Conservation (phyloP, 2,888 invertebrate species). For the Caenorhabditis uteleia region DNA sequence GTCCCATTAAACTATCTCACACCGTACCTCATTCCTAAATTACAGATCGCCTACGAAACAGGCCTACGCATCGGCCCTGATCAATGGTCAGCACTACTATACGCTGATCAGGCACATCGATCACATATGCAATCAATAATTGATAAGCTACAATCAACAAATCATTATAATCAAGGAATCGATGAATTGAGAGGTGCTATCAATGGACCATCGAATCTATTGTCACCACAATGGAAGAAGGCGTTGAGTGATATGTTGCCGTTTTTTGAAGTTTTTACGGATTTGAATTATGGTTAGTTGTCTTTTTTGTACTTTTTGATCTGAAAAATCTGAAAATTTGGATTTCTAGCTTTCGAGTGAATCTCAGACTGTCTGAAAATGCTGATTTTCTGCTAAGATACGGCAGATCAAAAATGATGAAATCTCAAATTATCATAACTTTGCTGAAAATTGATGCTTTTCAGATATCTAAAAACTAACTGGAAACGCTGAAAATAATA, state of each 20-base stretch:
- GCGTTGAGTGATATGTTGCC: constrained; percentile 23
- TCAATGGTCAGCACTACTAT: constrained; percentile 94
- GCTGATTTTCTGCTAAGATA: no score
- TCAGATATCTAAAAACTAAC: no score
- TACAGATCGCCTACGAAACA: constrained; percentile 88
- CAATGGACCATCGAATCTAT: background rate
- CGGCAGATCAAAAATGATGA: no score
- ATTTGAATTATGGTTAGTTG: constrained; percentile 7
- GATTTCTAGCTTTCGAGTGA: no score
- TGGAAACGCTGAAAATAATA: no score
- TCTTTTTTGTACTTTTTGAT: background rate
- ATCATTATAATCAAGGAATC: constrained; percentile 38
- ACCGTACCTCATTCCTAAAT: no score
- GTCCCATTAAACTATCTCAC: constrained; percentile 83
- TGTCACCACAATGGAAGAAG: constrained; percentile 2
- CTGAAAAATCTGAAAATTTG: no score
- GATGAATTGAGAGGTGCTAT: constrained; percentile 29
- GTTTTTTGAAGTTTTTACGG: constrained; percentile 20
- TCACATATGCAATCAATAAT: constrained; percentile 89
- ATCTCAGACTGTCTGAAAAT: no score
- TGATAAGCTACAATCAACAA: constrained; percentile 69
- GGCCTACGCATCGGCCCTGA: constrained; percentile 95
- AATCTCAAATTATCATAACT: no score
- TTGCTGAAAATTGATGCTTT: no score
- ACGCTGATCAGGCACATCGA: constrained; percentile 92